phyloP scores from a whole-genome alignment of 1,140 invertebrate genomes.

The Lucilia cuprina region DNA sequence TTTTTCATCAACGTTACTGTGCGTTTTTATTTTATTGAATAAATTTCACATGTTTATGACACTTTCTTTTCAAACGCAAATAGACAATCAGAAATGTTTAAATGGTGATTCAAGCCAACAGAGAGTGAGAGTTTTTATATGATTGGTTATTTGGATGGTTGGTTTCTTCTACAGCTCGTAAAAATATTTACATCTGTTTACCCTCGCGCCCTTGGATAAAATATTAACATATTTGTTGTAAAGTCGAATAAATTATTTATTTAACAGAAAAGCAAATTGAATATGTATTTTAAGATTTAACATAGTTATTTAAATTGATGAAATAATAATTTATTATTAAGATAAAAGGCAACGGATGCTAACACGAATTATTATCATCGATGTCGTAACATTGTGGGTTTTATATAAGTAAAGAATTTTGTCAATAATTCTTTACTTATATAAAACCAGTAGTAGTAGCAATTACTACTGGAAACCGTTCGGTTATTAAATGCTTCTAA shows the following conservation, averaged over 20 bases:
- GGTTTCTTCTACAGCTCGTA: background rate
- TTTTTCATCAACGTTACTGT: background rate
- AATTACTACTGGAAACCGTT: too few species aligned
- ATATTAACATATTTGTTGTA: background rate
- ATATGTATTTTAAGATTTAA: background rate
- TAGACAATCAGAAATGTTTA: background rate
- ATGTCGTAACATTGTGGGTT: too few species aligned
- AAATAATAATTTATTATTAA: background rate
- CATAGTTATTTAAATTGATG: background rate
- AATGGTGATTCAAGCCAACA: background rate
- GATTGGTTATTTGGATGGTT: too few species aligned
- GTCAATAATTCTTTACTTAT: too few species aligned
- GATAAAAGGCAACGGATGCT: too few species aligned
- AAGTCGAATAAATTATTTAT: background rate
- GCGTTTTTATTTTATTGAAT: background rate
- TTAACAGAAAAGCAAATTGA: background rate
- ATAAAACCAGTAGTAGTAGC: too few species aligned
- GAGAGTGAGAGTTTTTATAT: constrained; percentile 23
- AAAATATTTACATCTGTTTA: background rate
- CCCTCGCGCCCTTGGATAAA: background rate
- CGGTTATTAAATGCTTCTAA: too few species aligned
- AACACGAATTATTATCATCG: too few species aligned
- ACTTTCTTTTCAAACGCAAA: constrained; percentile 24
- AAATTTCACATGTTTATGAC: constrained; percentile 33
- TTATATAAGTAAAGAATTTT: too few species aligned